phyloP scores from a whole-genome alignment of 2,797 vertebrate species.

The Aotus griseimembra region DNA sequence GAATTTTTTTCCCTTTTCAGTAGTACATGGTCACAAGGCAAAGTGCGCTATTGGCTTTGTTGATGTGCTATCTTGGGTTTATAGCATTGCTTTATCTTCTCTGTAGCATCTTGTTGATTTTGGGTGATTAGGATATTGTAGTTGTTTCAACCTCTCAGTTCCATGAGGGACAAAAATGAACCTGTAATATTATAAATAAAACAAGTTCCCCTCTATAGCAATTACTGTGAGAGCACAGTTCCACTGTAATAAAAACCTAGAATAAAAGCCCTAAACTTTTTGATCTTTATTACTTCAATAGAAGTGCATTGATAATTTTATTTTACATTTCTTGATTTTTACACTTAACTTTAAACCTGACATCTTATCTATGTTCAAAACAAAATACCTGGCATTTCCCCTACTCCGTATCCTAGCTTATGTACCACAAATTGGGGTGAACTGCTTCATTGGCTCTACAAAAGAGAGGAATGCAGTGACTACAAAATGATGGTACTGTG shows the following conservation, averaged over 20 bases:
- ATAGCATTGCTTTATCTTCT: background rate
- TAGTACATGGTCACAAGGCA: background rate
- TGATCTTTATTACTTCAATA: background rate
- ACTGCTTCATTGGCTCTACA: background rate
- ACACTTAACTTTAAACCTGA: conserved; percentile 32
- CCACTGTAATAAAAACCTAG: background rate
- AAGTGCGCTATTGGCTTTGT: background rate
- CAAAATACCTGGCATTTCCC: conserved; percentile 1
- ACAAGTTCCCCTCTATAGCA: background rate
- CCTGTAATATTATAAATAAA: background rate
- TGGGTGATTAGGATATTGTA: background rate
- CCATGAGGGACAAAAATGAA: background rate
- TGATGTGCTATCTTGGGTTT: background rate
- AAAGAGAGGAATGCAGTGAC: conserved; percentile 12
- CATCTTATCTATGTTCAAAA: background rate
- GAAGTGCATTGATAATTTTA: background rate
- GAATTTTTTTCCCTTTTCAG: background rate
- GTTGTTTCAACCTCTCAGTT: background rate
- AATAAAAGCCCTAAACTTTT: conserved; percentile 24
- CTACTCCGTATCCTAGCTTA: background rate
- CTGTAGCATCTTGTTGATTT: background rate
- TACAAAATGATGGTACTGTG: background rate
- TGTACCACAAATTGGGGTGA: background rate
- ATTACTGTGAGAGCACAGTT: background rate
- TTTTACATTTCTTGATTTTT: conserved; percentile 12